Evolutionary conservation across 2,113 vertebrate genomes (phyloP).

Genomic region (Falco punctatus): DNA sequence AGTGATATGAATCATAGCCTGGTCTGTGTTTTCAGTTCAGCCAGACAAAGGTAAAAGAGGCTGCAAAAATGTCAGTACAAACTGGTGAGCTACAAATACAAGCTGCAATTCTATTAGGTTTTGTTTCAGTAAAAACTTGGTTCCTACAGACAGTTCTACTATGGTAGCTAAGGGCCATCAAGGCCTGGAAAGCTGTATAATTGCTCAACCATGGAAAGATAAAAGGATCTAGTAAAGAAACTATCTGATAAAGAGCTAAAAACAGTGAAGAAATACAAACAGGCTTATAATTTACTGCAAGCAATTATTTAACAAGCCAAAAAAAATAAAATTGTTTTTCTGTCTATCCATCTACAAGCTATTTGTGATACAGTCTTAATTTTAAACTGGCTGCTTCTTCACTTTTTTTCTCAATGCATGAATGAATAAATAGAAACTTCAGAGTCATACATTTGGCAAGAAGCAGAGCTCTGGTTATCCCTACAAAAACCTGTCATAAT

Average conservation of each 20-base stretch:
- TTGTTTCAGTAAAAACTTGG: neutral
- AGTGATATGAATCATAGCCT: neutral
- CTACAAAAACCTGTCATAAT: neutral
- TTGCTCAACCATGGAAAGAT: neutral
- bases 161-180: neutral
- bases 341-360: neutral
- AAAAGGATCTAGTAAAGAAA: neutral
- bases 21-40: neutral
- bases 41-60: neutral
- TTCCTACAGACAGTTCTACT: neutral
- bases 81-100: neutral
- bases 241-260: neutral
- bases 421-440: neutral
- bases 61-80: neutral
- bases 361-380: neutral
- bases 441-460: neutral
- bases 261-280: neutral
- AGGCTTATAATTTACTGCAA: neutral
- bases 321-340: neutral
- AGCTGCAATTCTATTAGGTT: neutral
- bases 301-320: neutral
- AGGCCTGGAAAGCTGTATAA: neutral
- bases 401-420: neutral
- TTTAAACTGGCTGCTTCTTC: neutral
- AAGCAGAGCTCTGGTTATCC: neutral